Conservation (phyloP, 2,888 invertebrate species). For the Drosophila yooni region DNA sequence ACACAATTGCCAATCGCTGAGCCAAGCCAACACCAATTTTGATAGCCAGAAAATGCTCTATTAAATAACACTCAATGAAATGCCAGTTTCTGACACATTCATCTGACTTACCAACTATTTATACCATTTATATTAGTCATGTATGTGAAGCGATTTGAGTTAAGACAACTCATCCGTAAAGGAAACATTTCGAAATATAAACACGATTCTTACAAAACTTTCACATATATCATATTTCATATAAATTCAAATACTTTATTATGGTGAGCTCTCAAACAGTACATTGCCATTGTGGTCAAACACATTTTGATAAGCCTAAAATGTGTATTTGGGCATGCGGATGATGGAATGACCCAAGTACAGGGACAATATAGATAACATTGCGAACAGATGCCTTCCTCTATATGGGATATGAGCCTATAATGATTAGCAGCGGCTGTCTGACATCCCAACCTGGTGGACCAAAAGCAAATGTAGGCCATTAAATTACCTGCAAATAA, state of each 20-base stretch:
- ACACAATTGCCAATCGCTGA: slow-evolving; percentile 48
- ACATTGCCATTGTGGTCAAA: neutral
- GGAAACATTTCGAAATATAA: neutral
- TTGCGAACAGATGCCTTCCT: slow-evolving; percentile 9
- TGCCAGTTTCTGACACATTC: neutral
- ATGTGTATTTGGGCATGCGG: neutral
- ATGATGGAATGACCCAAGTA: slow-evolving; percentile 1
- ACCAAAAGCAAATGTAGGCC: slow-evolving; percentile 24
- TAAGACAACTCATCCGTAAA: neutral
- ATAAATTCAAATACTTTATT: neutral
- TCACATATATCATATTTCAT: neutral
- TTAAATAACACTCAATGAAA: neutral
- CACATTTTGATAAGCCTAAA: neutral
- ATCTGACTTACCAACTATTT: neutral
- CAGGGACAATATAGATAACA: slow-evolving; percentile 17
- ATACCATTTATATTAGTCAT: neutral
- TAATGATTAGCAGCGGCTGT: neutral
- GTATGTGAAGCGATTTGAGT: no score
- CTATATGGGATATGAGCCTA: neutral
- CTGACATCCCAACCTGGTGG: slow-evolving; percentile 1
- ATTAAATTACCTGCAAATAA: neutral
- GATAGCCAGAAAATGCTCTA: neutral
- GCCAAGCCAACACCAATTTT: neutral
- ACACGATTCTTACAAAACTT: neutral
- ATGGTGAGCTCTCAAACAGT: no score